Evolutionary conservation across 2,797 vertebrate species (phyloP), one percentile per base, ranked within the genome.

Genomic region (Hylomyscus alleni): DNA sequence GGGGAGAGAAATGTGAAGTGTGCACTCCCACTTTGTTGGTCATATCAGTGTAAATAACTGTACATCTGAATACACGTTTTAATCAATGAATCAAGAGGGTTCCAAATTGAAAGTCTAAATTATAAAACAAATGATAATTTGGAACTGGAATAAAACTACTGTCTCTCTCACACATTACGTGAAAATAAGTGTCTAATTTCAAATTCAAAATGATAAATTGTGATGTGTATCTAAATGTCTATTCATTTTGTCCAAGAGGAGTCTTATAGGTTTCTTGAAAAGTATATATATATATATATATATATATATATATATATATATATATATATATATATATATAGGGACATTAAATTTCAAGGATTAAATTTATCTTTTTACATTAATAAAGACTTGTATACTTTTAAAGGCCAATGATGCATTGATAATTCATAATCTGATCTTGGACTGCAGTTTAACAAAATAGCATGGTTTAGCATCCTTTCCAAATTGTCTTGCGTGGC

Each of bases 181-280:
- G 85, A 91, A 88, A 86, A 47, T 85, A 89, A 54, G 7, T 37
- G 1, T 0, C 2, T 93, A 3, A 19, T 54, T 19, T 67, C 15
- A 86, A 65, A 87, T 95, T 95, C 31, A 95, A 11, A 95, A 11
- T 52, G 12, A 77, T 65, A 94, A 91, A 91, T 73, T 95, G 75
- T 62, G 12, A 89, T 78, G 80, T 83, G 1, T 78, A 80, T 73
- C 69, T 95, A 60, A 89, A 77, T 72, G 44, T 56, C 56, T 83
- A 52, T 75, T 50, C 44, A 85, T 72, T 93, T n/a, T 24, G 88
- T 82, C 34, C 24, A 93, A 84, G 56, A 69, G 40, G 37, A 75
- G 37, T 47, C 76, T 31, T 60, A 34, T 31, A 92, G 31, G 50
- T 86, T 84, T 4, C 24, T 56, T 91, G 86, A 62, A 91, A 92